Base-by-base conservation (phyloP, 2,113 vertebrate genomes). In the Aldabrachelys gigantea region DNA sequence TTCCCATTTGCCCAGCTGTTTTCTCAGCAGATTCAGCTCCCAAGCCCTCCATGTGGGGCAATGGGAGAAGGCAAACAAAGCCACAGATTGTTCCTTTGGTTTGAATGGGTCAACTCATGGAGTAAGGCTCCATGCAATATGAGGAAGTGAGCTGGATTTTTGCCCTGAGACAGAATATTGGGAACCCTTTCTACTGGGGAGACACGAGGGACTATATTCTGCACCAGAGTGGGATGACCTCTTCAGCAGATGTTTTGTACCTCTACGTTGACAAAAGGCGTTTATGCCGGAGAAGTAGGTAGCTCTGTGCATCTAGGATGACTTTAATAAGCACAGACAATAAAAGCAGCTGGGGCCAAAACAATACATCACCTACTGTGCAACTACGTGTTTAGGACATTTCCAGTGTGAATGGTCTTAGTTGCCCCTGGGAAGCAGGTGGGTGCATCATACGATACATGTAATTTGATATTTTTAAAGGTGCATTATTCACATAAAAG, bases 201-300 rank as follows among this genome's bases (percentile, higher is more conserved):
- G 6, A 27, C 41, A 27, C 4, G n/a, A 21, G 31, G 65, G 65
- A 7, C n/a, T 72, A 13, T 21, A 24, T 29, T 7, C 75, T 78
- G 41, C 41, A 47, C 75, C 57, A 0, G 14, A 47, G 21, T 0
- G 0, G 47, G 14, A 11, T 10, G 22, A 10, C 59, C 16, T 75
- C 44, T 13, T 65, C 79, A 2, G 12, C 49, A 1, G 8, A 5
- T 4, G 12, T 1, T 1, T 29, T 50, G 44, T 38, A 7, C 27
- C 38, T 31, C 35, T 0, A 1, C 35, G 2, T 52, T 85, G 6
- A 1, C 4, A 22, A 62, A 72, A 35, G 52, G 50, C 22, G 4
- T 79, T 0, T 75, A 69, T 56, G 50, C 47, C 21, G 35, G 38
- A 84, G 75, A 78, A 82, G 19, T 35, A 38, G 38, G 87, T 47